Evolutionary conservation across 1,140 invertebrate species (phyloP), one percentile per base, ranked within the genome.

Genomic region (Cyclina sinensis): DNA sequence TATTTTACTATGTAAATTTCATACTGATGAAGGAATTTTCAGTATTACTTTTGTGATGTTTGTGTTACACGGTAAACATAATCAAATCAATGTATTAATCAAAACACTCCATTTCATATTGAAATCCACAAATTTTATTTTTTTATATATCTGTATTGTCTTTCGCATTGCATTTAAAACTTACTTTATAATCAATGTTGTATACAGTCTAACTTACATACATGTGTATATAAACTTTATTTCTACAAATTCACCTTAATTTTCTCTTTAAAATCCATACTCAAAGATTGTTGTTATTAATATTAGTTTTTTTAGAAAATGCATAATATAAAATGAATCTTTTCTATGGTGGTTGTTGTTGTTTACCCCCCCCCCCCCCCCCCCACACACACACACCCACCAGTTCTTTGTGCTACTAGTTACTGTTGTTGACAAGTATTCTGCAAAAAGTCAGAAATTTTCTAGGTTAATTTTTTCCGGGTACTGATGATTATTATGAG

Each of bases 291-390:
- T 37, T 70, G n/a, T n/a, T n/a, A n/a, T n/a, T n/a, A n/a, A 70
- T 37, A 37, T 18, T 70, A 70, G 65, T 70, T 70, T 70, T n/a
- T 70, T 70, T 70, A 70, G 65, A 70, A 70, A 70, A 70, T 70
- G 65, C 65, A 70, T 70, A 70, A 70, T 70, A 70, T 37, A 70
- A n/a, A 30, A 70, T 70, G 21, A 70, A 62, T 27, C 35, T 37
- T n/a, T n/a, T n/a, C n/a, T n/a, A n/a, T n/a, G n/a, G n/a, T n/a
- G n/a, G n/a, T n/a, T n/a, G n/a, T n/a, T n/a, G n/a, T n/a, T n/a
- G n/a, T n/a, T n/a, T n/a, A n/a, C n/a, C n/a, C n/a, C n/a, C n/a
- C n/a, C n/a, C n/a, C n/a, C n/a, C n/a, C n/a, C n/a, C n/a, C n/a
- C n/a, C n/a, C n/a, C n/a, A n/a, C n/a, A n/a, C n/a, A n/a, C n/a